phyloP scores from a whole-genome alignment of 2,888 invertebrate species.

The Automeris io region DNA sequence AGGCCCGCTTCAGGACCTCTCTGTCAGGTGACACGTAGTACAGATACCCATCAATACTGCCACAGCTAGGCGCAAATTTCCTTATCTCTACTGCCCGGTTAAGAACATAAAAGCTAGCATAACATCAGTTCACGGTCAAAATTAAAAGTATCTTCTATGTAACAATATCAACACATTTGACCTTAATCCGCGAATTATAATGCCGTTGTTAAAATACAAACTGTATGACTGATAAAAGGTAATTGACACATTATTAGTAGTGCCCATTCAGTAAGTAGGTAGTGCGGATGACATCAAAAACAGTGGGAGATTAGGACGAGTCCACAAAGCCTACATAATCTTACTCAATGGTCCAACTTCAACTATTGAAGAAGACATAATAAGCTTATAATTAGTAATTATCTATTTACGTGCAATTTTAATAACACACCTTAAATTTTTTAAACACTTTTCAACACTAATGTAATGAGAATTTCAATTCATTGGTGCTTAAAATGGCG shows the following conservation, averaged over 20 bases:
- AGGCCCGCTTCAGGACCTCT: too few relatives aligned
- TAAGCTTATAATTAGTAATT: neutral
- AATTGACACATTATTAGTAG: constrained; percentile 35
- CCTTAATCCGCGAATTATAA: constrained; percentile 23
- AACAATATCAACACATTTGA: constrained; percentile 12
- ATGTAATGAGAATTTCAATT: neutral
- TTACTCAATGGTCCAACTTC: neutral
- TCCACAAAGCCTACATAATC: neutral
- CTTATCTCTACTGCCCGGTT: too few relatives aligned
- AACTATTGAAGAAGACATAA: neutral
- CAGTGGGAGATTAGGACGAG: constrained; percentile 14
- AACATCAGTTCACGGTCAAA: too few relatives aligned
- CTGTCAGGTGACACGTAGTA: too few relatives aligned
- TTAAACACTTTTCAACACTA: neutral
- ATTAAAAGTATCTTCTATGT: too few relatives aligned
- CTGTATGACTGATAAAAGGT: constrained; percentile 32
- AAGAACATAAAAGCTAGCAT: too few relatives aligned
- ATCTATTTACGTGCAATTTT: too few relatives aligned
- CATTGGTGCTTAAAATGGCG: neutral
- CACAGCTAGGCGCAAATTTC: too few relatives aligned
- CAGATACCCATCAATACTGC: too few relatives aligned
- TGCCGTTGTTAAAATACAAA: constrained; percentile 25
- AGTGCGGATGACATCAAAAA: constrained; percentile 38
- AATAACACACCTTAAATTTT: too few relatives aligned
- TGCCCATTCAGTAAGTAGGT: constrained; percentile 41